Evolutionary conservation across 2,797 vertebrate species (phyloP), one percentile per base, ranked within the genome.

Genomic region (Dendrocincla tyrannina): DNA sequence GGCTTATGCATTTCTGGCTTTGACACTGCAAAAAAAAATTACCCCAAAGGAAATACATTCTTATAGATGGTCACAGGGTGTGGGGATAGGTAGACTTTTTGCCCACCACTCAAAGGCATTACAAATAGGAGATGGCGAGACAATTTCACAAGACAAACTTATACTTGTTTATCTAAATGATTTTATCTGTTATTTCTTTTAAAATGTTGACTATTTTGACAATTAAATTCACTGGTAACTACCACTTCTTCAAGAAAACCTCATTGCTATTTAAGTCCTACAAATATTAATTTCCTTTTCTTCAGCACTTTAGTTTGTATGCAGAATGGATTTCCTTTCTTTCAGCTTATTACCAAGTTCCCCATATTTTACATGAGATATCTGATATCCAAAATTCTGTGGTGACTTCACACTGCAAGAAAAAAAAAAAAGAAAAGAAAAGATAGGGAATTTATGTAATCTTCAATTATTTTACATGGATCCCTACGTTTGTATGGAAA

Each of bases 21-120:
- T 96, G 86, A 96, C 63, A 55, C 28, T 58, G 46, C 55, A 95
- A 81, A 76, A 20, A 78, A 97, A 94, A 94, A 90, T 69, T 72
- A 78, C 10, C 44, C 44, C 50, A 47, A 56, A 89, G 16, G n/a
- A 91, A 83, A 90, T 49, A 58, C 11, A 39, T 85, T 66, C 28
- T 79, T 76, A 77, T 41, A 93, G 86, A 92, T 35, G 50, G 12
- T n/a, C 80, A 53, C n/a, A 59, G 16, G 8, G 6, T 76, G 47
- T 75, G 27, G 9, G 25, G 18, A 33, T 47, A 73, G 28, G 27
- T 44, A 79, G 28, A 50, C 4, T 41, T 74, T 93, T 85, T 86
- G 33, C 17, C 24, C 14, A 16, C 25, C 73, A 8, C 13, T 75
- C 14, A 46, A 82, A 79, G 24, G 15, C 33, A 62, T 22, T 59